Percentiles rank a stretch among this genome's conserved stretches.
phyloP scores from a whole-genome alignment of 1,140 invertebrate genomes.

The Cotesia typhae region DNA sequence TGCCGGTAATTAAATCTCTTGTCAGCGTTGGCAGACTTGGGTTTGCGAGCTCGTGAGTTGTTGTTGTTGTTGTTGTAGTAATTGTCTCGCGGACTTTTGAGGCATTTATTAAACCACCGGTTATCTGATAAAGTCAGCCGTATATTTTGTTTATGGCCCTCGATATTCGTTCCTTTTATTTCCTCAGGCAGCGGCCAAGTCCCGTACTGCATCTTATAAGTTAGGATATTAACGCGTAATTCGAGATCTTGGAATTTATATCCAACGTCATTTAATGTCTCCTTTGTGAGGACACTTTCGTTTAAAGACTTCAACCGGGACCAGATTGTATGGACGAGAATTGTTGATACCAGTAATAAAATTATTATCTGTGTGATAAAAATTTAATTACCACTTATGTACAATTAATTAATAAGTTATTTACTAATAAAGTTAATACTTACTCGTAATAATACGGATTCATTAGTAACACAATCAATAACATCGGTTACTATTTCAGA shows the following conservation, averaged over 20 bases:
- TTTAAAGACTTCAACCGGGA: slow-evolving; percentile 37
- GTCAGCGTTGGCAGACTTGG: too few species aligned
- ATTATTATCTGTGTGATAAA: slow-evolving; percentile 45
- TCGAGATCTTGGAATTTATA: slow-evolving; percentile 54
- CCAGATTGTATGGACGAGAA: slow-evolving; percentile 46
- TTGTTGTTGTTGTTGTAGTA: not conserved
- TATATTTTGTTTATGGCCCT: slow-evolving; percentile 35
- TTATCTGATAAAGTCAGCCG: slow-evolving; percentile 40
- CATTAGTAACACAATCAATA: slow-evolving; percentile 50
- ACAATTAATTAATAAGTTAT: too few species aligned
- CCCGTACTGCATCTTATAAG: slow-evolving; percentile 58
- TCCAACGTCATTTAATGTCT: slow-evolving; percentile 44
- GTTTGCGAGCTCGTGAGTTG: not conserved
- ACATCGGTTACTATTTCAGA: slow-evolving; percentile 57
- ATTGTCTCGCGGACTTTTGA: too few species aligned
- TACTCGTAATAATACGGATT: slow-evolving; percentile 51
- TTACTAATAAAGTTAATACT: slow-evolving; percentile 11
- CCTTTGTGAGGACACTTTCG: slow-evolving; percentile 31
- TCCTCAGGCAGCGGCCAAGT: slow-evolving; percentile 50
- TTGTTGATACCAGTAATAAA: slow-evolving; percentile 35
- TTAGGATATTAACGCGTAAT: slow-evolving; percentile 54
- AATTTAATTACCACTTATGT: slow-evolving; percentile 6
- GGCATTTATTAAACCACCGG: too few species aligned
- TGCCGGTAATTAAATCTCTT: not conserved
- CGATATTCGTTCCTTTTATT: slow-evolving; percentile 42